A percentile compares a stretch with the other conserved stretches of the same genome.
Conservation (phyloP, 2,888 invertebrate genomes). For the Aleiodes testaceus region DNA sequence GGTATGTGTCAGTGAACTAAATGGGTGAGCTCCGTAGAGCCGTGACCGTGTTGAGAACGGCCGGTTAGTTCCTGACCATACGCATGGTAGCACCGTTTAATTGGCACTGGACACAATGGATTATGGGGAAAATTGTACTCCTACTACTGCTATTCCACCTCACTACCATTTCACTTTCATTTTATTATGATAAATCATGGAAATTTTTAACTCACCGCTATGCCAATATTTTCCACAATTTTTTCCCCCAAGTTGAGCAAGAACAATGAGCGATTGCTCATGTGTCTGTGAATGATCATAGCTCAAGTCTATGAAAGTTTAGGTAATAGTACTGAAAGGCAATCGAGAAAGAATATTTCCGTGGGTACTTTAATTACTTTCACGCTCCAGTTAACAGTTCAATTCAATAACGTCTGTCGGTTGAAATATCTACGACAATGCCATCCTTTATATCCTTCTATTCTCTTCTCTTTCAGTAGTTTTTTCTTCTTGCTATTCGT, state of each 20-base stretch:
- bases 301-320: too few relatives aligned
- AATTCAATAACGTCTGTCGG: constrained; percentile 43
- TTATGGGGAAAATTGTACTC: constrained; percentile 65
- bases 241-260: constrained; percentile 1
- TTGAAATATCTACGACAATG: constrained; percentile 41
- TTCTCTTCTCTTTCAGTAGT: constrained; percentile 4
- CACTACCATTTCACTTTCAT: constrained; percentile 67
- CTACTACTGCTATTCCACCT: constrained; percentile 67
- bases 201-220: too few relatives aligned
- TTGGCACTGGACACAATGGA: constrained; percentile 73
- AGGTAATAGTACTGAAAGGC: too few relatives aligned
- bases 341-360: background rate
- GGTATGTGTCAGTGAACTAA: constrained; percentile 32
- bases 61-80: constrained; percentile 71
- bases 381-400: constrained; percentile 41
- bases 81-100: constrained; percentile 73
- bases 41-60: constrained; percentile 68
- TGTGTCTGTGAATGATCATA: too few relatives aligned
- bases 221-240: too few relatives aligned
- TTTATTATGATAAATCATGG: background rate
- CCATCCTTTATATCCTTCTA: constrained; percentile 28
- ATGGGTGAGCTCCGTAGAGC: constrained; percentile 54
- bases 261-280: too few relatives aligned
- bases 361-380: constrained; percentile 34
- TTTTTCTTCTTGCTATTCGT: constrained; percentile 35